Evolutionary conservation across 2,113 vertebrate species (phyloP).

Genomic region (Noctilio leporinus): DNA sequence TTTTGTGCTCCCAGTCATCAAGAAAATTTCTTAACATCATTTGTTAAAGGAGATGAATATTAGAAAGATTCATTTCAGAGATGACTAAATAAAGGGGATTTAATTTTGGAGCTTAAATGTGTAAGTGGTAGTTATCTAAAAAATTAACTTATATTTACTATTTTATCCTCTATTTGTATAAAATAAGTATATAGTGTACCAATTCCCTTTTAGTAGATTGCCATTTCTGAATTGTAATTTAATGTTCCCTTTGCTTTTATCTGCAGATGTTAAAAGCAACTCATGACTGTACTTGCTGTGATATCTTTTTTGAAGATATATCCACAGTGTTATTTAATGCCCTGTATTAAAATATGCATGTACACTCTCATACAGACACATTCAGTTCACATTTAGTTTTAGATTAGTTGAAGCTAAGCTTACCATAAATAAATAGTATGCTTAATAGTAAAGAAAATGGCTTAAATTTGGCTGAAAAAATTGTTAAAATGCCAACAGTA

Average conservation of each 20-base stretch:
- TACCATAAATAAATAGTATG: neutral
- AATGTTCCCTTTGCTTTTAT: neutral
- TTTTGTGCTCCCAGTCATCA: neutral
- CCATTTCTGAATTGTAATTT: neutral
- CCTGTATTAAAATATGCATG: neutral
- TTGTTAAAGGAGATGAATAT: neutral
- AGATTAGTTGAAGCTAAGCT: neutral
- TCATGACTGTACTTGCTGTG: neutral
- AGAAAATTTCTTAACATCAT: neutral
- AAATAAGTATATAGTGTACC: neutral
- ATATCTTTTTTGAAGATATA: neutral
- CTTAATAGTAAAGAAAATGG: neutral
- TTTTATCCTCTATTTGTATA: neutral
- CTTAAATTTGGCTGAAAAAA: neutral
- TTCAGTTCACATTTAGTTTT: neutral
- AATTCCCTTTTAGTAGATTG: neutral
- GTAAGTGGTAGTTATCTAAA: neutral
- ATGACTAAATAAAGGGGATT: neutral
- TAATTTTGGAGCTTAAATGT: neutral
- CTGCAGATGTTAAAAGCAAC: neutral
- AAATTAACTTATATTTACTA: neutral
- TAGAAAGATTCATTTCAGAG: neutral
- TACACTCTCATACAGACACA: neutral
- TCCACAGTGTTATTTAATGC: neutral
- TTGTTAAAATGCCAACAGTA: neutral